These are phyloP conservation scores for Athalia cordata DNA, from an alignment of 2,888 invertebrate species.

Conservation along the genomic window DNA sequence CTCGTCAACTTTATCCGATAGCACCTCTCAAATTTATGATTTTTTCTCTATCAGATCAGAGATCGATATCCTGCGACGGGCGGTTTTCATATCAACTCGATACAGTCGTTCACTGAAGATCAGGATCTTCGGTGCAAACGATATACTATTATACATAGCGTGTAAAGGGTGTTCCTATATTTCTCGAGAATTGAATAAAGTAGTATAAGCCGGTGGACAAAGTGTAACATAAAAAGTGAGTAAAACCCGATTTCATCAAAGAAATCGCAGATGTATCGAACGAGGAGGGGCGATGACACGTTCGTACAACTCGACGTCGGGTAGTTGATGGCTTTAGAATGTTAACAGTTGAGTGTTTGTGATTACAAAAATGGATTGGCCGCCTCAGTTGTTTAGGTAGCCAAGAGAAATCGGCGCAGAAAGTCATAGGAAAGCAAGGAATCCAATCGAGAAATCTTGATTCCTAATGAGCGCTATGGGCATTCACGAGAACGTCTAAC, in stretches of 20 bases:
- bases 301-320: slow-evolving; percentile 55
- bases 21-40: neutral
- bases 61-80: slow-evolving; percentile 12
- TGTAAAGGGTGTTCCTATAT: no score
- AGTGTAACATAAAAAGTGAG: neutral
- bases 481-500: neutral
- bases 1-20: slow-evolving; percentile 13
- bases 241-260: neutral
- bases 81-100: no score
- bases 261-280: slow-evolving; percentile 23
- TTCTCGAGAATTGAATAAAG: no score
- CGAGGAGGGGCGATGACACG: slow-evolving; percentile 23
- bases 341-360: slow-evolving; percentile 35
- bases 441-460: slow-evolving; percentile 26
- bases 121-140: no score
- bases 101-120: no score
- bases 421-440: neutral
- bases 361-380: slow-evolving; percentile 61
- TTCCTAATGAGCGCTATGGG: neutral
- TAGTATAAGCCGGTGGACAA: neutral
- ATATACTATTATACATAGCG: no score
- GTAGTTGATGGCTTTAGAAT: slow-evolving; percentile 54
- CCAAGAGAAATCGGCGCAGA: slow-evolving; percentile 50
- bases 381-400: slow-evolving; percentile 58
- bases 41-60: neutral